These are phyloP conservation scores for Varroa destructor DNA, from an alignment of 1,140 invertebrate genomes.

Conservation along the genomic window DNA sequence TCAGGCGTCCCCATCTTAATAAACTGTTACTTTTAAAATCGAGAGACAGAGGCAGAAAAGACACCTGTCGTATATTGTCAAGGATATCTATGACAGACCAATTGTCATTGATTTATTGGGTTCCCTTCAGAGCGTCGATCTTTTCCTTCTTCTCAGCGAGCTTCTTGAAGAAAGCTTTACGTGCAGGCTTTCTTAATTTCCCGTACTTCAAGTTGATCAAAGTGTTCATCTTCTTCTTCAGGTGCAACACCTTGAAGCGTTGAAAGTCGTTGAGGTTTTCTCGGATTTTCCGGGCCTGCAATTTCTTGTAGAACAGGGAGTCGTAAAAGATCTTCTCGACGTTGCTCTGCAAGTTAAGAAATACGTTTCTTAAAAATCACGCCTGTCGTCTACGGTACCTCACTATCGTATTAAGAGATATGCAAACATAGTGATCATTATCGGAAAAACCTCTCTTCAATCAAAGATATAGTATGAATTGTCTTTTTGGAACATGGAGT, in stretches of 20 bases:
- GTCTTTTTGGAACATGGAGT: too few relatives aligned
- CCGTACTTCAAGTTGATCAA: slow-evolving; percentile 23
- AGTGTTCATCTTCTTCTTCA: slow-evolving; percentile 26
- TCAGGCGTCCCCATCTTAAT: too few relatives aligned
- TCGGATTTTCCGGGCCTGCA: neutral
- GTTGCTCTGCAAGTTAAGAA: neutral
- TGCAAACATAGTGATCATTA: too few relatives aligned
- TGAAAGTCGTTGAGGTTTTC: slow-evolving; percentile 25
- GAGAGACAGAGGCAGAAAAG: too few relatives aligned
- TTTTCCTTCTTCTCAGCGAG: slow-evolving; percentile 24
- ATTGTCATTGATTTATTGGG: too few relatives aligned
- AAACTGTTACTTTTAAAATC: too few relatives aligned
- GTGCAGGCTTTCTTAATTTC: slow-evolving; percentile 13
- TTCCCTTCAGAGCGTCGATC: slow-evolving; percentile 21
- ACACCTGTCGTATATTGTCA: too few relatives aligned
- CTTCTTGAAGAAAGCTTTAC: slow-evolving; percentile 22
- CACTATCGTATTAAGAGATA: too few relatives aligned
- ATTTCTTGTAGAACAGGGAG: slow-evolving; percentile 21
- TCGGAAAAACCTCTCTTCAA: too few relatives aligned
- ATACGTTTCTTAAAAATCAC: neutral
- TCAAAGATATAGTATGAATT: too few relatives aligned
- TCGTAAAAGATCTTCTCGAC: slow-evolving; percentile 20
- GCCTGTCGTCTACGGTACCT: too few relatives aligned
- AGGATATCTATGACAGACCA: too few relatives aligned
- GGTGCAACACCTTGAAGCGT: slow-evolving; percentile 15